Conservation (phyloP, 2,113 vertebrate species). For the Paradoxurus hermaphroditus region DNA sequence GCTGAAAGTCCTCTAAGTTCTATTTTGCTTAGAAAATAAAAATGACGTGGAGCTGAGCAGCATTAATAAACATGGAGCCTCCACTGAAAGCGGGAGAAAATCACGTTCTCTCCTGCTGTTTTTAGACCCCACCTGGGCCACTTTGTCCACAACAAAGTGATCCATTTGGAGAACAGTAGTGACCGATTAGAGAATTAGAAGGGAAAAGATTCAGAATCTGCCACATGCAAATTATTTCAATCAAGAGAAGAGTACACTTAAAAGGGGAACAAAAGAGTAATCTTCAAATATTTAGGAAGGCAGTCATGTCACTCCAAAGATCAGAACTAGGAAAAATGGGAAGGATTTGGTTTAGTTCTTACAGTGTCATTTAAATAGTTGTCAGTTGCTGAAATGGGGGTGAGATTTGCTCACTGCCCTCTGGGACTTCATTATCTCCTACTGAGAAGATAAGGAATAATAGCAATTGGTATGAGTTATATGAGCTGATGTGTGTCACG, state of each 20-base stretch:
- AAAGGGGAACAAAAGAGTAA: background rate
- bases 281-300: background rate
- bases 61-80: background rate
- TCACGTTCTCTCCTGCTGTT: background rate
- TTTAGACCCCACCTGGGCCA: background rate
- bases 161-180: background rate
- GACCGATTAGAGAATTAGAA: background rate
- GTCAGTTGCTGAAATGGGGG: background rate
- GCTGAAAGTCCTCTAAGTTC: background rate
- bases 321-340: background rate
- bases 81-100: background rate
- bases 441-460: background rate
- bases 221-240: background rate
- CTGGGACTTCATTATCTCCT: background rate
- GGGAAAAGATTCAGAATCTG: background rate
- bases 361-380: background rate
- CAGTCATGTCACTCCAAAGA: background rate
- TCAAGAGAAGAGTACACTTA: background rate
- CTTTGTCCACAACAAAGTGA: background rate
- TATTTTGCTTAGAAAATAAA: background rate
- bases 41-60: background rate
- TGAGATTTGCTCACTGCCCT: background rate
- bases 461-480: rapidly evolving
- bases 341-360: background rate
- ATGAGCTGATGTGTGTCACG: too few species aligned